Conservation (phyloP, 2,797 vertebrate species). For the Sebastes melanostomus region DNA sequence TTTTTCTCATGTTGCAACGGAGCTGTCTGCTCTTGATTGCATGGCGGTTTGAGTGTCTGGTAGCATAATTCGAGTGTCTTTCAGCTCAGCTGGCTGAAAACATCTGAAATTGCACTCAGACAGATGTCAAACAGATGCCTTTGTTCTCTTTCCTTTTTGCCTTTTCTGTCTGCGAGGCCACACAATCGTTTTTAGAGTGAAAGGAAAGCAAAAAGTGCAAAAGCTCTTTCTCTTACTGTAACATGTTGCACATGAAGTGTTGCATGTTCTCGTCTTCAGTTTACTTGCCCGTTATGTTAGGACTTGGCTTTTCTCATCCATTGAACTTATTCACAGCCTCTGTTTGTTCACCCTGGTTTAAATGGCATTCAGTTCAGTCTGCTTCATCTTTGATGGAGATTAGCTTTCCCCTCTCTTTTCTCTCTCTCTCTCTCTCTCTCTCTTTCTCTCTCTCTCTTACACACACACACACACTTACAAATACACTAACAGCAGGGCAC, state of each 20-base stretch:
- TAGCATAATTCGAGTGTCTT: slow-evolving; percentile 51
- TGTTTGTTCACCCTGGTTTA: slow-evolving; percentile 33
- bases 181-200: not conserved
- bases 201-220: not conserved
- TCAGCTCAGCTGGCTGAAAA: slow-evolving; percentile 52
- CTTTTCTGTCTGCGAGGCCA: not conserved
- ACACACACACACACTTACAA: not conserved
- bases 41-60: slow-evolving; percentile 52
- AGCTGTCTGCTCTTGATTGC: slow-evolving; percentile 56
- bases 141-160: slow-evolving; percentile 23
- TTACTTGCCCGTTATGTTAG: not conserved
- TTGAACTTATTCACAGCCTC: slow-evolving; percentile 8
- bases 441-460: not conserved
- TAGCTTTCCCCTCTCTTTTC: not conserved
- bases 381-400: slow-evolving; percentile 56
- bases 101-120: slow-evolving; percentile 43
- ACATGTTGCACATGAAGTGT: not conserved
- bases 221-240: not conserved
- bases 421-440: no score
- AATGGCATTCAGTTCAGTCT: slow-evolving; percentile 52
- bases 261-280: not conserved
- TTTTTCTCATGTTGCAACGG: slow-evolving; percentile 40
- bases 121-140: slow-evolving; percentile 53
- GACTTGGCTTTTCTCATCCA: not conserved
- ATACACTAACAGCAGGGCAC: slow-evolving; percentile 25